Evolutionary conservation across 2,888 invertebrate genomes (phyloP).

Genomic region (Zaprionus bogoriensis): DNA sequence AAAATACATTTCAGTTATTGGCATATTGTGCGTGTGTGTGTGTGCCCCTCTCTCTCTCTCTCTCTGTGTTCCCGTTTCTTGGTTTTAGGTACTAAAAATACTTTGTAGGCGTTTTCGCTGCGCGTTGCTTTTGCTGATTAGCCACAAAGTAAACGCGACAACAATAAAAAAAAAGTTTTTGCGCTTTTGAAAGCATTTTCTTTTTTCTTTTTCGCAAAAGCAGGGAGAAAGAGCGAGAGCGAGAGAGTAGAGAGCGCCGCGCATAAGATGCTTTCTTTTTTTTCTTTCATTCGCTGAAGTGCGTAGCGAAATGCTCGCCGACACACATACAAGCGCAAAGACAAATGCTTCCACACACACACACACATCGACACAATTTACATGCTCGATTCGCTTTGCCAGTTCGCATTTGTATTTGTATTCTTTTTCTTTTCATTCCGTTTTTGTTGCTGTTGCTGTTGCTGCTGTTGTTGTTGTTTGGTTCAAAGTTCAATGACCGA

Average conservation of each 20-base stretch:
- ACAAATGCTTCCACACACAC: constrained; percentile 1
- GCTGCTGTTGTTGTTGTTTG: constrained; percentile 29
- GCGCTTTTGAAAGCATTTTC: constrained; percentile 53
- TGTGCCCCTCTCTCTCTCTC: not conserved
- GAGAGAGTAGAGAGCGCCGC: constrained; percentile 9
- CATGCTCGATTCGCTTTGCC: constrained; percentile 38
- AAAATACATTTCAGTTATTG: constrained; percentile 12
- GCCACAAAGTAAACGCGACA: constrained; percentile 36
- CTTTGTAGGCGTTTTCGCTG: constrained; percentile 57
- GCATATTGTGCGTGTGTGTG: constrained; percentile 7
- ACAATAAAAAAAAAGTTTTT: constrained; percentile 20
- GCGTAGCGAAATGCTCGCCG: constrained; percentile 53
- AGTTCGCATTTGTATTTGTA: constrained; percentile 25
- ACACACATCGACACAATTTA: constrained; percentile 26
- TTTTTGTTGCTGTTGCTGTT: constrained; percentile 10
- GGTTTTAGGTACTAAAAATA: constrained; percentile 65
- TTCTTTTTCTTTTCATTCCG: not conserved
- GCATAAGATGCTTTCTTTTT: constrained; percentile 54
- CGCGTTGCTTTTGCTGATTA: constrained; percentile 55
- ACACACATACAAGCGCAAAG: constrained; percentile 17
- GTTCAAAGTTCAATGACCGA: constrained; percentile 78
- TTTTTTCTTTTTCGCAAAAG: constrained; percentile 48
- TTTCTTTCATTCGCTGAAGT: constrained; percentile 34
- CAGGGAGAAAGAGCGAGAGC: not conserved
- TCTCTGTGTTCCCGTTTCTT: constrained; percentile 36